Conservation (phyloP, 2,113 vertebrate genomes). For the Chlamydotis undulata region DNA sequence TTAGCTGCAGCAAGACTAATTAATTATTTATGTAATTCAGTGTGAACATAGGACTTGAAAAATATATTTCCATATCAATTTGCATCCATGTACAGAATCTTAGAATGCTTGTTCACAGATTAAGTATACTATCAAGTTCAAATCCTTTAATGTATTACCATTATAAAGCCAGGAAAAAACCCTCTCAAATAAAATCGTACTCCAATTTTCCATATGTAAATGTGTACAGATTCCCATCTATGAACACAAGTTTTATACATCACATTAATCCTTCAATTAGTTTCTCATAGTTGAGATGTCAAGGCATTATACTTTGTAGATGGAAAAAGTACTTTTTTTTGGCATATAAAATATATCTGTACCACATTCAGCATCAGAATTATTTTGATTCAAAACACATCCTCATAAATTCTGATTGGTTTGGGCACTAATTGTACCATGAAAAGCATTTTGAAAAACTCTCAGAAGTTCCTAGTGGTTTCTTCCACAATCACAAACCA, state of each 20-base stretch:
- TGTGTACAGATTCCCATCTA: not conserved
- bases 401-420: not conserved
- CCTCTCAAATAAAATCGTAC: not conserved
- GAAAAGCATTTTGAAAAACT: not conserved
- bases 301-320: not conserved
- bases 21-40: constrained; percentile 52
- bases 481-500: not conserved
- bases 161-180: not conserved
- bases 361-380: not conserved
- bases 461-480: not conserved
- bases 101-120: constrained; percentile 7
- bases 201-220: not conserved
- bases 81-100: constrained; percentile 10
- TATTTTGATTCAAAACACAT: not conserved
- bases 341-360: not conserved
- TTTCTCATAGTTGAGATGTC: not conserved
- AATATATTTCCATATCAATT: constrained; percentile 38
- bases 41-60: not conserved
- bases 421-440: not conserved
- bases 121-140: not conserved
- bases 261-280: not conserved
- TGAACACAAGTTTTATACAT: not conserved
- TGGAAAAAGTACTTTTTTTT: not conserved
- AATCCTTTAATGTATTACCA: not conserved
- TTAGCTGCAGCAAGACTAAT: constrained; percentile 20